These are phyloP conservation scores for Thysanoteuthis rhombus DNA, from an alignment of 2,888 invertebrate genomes.

Conservation along the genomic window DNA sequence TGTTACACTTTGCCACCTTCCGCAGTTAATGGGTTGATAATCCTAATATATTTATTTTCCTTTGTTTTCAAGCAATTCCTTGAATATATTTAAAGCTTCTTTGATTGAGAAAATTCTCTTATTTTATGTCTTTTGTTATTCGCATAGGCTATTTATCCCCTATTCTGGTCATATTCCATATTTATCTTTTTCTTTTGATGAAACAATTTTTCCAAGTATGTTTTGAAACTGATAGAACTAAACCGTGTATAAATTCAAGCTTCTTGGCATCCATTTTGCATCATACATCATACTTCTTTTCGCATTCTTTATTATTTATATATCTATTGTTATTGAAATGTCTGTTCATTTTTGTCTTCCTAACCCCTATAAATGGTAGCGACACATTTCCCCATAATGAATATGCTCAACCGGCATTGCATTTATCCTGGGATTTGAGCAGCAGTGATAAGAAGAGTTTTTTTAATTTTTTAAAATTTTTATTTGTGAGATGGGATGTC, in stretches of 20 bases:
- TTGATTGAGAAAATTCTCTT: background rate
- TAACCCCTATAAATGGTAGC: background rate
- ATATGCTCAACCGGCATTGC: background rate
- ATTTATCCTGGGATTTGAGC: slow-evolving; percentile 17
- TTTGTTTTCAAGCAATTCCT: background rate
- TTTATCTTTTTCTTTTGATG: background rate
- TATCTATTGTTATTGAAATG: slow-evolving; percentile 17
- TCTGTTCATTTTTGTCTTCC: background rate
- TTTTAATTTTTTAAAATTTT: background rate
- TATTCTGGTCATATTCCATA: background rate
- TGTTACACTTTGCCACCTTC: too few species aligned
- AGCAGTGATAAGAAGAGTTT: background rate
- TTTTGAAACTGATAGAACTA: background rate
- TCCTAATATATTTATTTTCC: too few species aligned
- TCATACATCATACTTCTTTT: background rate
- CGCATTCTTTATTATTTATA: background rate
- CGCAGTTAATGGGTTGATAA: too few species aligned
- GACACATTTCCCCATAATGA: background rate
- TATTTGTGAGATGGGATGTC: background rate
- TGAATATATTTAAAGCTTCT: background rate
- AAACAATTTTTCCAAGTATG: background rate
- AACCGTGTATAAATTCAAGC: background rate
- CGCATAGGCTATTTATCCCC: background rate
- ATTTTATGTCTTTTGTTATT: background rate
- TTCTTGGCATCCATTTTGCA: background rate